Evolutionary conservation across 2,888 invertebrate species (phyloP).

Genomic region (Ephialtes manifestator): DNA sequence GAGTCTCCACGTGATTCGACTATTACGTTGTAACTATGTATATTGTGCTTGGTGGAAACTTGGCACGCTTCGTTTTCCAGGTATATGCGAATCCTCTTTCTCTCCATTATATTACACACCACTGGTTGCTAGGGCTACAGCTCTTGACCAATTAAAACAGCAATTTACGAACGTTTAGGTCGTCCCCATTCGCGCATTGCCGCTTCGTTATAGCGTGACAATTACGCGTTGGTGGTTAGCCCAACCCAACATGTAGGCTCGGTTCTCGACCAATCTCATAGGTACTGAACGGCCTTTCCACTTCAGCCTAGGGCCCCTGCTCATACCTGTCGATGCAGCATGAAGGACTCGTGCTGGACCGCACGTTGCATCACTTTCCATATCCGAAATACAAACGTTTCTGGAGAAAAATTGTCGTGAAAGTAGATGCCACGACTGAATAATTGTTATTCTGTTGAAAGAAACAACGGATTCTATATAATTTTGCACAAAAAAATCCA

Average conservation of each 20-base stretch:
- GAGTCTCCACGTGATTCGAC: slow-evolving; percentile 46
- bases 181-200: slow-evolving; percentile 38
- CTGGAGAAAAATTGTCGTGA: background rate
- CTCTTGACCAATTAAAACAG: slow-evolving; percentile 74
- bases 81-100: slow-evolving; percentile 41
- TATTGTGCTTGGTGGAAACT: slow-evolving; percentile 44
- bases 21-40: slow-evolving; percentile 39
- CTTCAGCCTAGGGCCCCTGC: background rate
- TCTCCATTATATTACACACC: slow-evolving; percentile 64
- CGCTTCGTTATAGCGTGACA: slow-evolving; percentile 71
- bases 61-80: slow-evolving; percentile 26
- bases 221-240: slow-evolving; percentile 68
- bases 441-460: too few relatives aligned
- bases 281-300: slow-evolving; percentile 6
- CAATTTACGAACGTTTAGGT: slow-evolving; percentile 74
- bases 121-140: slow-evolving; percentile 25
- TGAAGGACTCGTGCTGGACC: background rate
- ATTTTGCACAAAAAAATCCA: too few relatives aligned
- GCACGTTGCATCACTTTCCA: background rate
- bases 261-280: slow-evolving; percentile 45
- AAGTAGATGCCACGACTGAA: background rate
- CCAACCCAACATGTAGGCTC: slow-evolving; percentile 37
- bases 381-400: background rate
- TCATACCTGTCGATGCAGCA: slow-evolving; percentile 14
- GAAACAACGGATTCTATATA: too few relatives aligned